phyloP scores from a whole-genome alignment of 2,797 vertebrate species.

The Galago senegalensis region DNA sequence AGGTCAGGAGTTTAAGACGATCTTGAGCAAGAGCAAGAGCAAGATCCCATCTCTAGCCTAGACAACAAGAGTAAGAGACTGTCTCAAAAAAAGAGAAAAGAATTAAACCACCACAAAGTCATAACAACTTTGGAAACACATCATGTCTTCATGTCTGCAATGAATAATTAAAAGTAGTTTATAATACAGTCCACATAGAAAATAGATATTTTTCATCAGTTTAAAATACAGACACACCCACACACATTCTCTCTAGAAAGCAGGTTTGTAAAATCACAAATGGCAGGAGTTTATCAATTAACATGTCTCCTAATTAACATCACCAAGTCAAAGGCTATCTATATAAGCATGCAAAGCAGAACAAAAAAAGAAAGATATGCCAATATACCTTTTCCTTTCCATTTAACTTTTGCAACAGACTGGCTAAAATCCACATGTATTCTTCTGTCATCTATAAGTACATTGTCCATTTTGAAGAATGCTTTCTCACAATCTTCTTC shows the following conservation, averaged over 20 bases:
- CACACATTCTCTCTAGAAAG: not conserved
- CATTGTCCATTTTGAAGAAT: conserved; percentile 99
- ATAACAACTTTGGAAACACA: conserved; percentile 25
- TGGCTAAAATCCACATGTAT: conserved; percentile 99
- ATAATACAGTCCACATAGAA: conserved; percentile 13
- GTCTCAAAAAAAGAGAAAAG: no score
- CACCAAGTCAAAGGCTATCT: not conserved
- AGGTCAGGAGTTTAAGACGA: no score
- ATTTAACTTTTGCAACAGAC: conserved; percentile 97
- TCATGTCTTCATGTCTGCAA: not conserved
- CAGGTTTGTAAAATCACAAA: conserved; percentile 29
- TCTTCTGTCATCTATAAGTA: conserved; percentile 97
- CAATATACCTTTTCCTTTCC: conserved; percentile 96
- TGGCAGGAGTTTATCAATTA: not conserved
- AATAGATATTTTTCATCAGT: not conserved
- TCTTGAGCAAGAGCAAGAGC: no score
- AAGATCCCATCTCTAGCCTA: no score
- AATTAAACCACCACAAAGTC: not conserved
- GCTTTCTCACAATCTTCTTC: conserved; percentile 99
- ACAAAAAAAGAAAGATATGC: conserved; percentile 6
- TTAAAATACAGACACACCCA: not conserved
- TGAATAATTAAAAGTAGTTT: not conserved
- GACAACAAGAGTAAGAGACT: no score
- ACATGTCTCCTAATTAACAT: conserved; percentile 39
- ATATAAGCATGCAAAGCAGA: not conserved